Percentiles rank a stretch among this genome's conserved stretches.
Evolutionary conservation across 2,888 invertebrate genomes (phyloP).

Genomic region (Nomada flava): DNA sequence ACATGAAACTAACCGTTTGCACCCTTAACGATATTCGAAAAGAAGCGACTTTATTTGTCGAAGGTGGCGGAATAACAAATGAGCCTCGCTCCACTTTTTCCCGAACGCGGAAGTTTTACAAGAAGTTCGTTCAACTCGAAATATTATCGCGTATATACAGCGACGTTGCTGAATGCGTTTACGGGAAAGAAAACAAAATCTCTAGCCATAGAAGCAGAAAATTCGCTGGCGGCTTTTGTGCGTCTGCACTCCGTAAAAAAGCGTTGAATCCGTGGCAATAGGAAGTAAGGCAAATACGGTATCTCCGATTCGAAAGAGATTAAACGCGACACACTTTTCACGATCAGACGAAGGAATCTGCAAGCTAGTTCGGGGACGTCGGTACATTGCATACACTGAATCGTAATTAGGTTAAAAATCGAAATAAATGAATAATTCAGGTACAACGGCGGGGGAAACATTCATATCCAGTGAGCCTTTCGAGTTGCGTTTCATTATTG

Average conservation of each 20-base stretch:
- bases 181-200: background rate
- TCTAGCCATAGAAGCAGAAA: slow-evolving; percentile 4
- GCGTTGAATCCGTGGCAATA: slow-evolving; percentile 7
- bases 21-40: slow-evolving; percentile 20
- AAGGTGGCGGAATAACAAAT: slow-evolving; percentile 17
- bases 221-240: background rate
- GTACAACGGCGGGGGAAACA: background rate
- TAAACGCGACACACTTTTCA: background rate
- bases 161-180: background rate
- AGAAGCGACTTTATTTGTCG: background rate
- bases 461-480: background rate
- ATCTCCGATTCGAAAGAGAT: background rate
- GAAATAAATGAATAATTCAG: background rate
- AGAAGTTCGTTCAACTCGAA: background rate
- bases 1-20: background rate
- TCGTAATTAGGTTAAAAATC: slow-evolving; percentile 1
- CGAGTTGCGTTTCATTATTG: slow-evolving; percentile 50
- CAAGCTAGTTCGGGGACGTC: background rate
- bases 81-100: slow-evolving; percentile 9
- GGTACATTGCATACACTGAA: background rate
- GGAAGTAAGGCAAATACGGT: background rate
- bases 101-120: background rate
- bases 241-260: background rate
- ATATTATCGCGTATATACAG: background rate
- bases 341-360: background rate